A percentile compares a stretch with the other conserved stretches of the same genome.
Conservation (phyloP, 2,113 vertebrate species). For the Mormoops blainvillei region DNA sequence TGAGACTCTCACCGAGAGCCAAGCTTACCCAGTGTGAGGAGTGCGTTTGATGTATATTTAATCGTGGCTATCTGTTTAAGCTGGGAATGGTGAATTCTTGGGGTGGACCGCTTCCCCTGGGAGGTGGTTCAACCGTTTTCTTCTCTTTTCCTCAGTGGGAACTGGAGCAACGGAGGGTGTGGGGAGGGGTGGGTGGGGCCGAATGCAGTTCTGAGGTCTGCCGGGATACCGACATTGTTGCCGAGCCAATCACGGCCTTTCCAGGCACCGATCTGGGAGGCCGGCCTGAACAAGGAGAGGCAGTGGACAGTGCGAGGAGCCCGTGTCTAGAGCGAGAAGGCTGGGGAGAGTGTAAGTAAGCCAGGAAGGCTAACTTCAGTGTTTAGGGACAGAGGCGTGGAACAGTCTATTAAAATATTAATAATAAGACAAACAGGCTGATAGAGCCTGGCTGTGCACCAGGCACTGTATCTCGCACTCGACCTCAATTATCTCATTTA, state of each 20-base stretch:
- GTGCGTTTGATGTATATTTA: constrained; percentile 43
- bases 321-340: background rate
- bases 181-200: background rate
- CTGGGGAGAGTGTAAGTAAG: background rate
- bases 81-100: background rate
- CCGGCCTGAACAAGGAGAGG: background rate
- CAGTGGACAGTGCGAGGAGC: too few species aligned
- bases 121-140: background rate
- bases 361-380: background rate
- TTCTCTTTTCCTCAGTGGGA: background rate
- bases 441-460: background rate
- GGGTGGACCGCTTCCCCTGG: background rate
- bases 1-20: background rate
- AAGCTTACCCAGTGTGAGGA: background rate
- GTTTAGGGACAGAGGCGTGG: background rate
- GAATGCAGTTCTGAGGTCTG: background rate
- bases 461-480: background rate
- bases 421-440: background rate
- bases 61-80: constrained; percentile 12
- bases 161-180: background rate
- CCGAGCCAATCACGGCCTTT: background rate
- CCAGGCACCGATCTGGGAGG: background rate
- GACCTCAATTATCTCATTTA: background rate
- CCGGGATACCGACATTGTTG: background rate
- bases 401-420: background rate